Conservation (phyloP, 2,797 vertebrate species). For the Tokudaia tokunoshimensis region DNA sequence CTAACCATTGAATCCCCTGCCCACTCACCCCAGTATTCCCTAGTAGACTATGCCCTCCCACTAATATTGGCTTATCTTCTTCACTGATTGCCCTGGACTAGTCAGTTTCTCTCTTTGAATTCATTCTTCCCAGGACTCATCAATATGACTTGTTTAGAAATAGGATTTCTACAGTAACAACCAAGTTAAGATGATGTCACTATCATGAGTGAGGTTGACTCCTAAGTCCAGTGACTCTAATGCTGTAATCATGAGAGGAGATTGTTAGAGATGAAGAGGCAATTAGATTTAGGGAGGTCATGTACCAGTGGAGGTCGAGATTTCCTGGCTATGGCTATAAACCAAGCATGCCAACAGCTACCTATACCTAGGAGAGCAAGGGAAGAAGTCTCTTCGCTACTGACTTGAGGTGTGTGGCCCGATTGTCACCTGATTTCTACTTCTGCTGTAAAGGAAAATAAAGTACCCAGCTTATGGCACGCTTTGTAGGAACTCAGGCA, state of each 20-base stretch:
- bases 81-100: neutral
- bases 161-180: neutral
- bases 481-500: neutral
- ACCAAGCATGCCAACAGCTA: neutral
- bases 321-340: neutral
- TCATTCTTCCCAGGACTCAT: neutral
- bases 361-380: neutral
- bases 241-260: neutral
- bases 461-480: neutral
- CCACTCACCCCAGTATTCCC: neutral
- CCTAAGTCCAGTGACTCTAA: neutral
- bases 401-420: no score
- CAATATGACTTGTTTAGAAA: conserved; percentile 2
- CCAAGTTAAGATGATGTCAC: neutral
- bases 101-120: neutral
- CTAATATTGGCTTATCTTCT: neutral
- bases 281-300: neutral
- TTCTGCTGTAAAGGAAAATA: neutral
- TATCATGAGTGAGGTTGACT: neutral
- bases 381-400: neutral
- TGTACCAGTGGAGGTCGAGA: neutral
- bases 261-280: neutral
- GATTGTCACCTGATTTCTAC: neutral
- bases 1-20: neutral
- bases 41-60: neutral